phyloP scores from a whole-genome alignment of 1,140 invertebrate species.

The Stenopsyche tienmushanensis region DNA sequence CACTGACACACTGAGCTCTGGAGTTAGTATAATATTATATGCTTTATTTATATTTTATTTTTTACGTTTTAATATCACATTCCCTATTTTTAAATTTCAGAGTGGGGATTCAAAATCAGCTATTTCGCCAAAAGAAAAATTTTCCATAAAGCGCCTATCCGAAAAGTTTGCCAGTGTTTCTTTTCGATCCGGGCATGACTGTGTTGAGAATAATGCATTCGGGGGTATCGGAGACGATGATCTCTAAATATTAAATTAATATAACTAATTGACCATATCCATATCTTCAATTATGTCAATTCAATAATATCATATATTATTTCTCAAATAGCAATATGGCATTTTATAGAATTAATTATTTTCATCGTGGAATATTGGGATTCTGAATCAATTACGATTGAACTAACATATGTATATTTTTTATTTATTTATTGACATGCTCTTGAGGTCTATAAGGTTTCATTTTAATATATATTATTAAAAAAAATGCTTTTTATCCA shows the following conservation, averaged over 20 bases:
- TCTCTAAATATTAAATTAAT: constrained; percentile 54
- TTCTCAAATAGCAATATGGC: no score
- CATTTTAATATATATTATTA: no score
- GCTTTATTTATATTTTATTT: constrained; percentile 2
- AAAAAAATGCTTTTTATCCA: no score
- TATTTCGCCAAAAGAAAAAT: constrained; percentile 51
- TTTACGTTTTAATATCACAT: neutral
- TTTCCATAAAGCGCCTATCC: constrained; percentile 58
- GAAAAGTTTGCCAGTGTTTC: constrained; percentile 62
- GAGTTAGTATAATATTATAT: constrained; percentile 43
- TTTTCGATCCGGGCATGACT: constrained; percentile 63
- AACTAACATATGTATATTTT: no score
- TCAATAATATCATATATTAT: no score
- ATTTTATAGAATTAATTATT: no score
- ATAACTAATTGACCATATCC: no score
- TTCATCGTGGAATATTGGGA: no score
- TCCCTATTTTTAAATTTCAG: constrained; percentile 44
- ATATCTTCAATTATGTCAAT: no score
- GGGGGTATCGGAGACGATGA: constrained; percentile 90
- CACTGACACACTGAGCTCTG: constrained; percentile 54
- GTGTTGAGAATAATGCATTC: constrained; percentile 85
- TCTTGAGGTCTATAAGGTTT: no score
- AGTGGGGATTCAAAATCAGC: constrained; percentile 52
- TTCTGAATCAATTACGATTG: no score
- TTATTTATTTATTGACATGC: no score